A percentile compares a stretch with the other conserved stretches of the same genome.
Evolutionary conservation across 1,140 invertebrate genomes (phyloP).

Genomic region (Drosophila oshimai): DNA sequence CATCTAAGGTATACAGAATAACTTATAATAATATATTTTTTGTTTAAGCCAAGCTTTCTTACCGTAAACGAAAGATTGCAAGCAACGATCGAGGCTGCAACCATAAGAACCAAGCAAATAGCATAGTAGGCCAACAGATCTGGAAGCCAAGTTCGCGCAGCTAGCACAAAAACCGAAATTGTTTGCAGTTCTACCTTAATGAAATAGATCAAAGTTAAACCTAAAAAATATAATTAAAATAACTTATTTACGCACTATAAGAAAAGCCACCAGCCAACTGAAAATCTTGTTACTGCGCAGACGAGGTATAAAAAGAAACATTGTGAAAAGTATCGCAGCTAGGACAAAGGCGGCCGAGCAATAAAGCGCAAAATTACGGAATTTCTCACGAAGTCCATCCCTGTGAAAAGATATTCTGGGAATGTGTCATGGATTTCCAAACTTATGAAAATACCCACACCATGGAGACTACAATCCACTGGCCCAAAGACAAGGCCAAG

Average conservation of each 20-base stretch:
- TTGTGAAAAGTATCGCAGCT: slow-evolving; percentile 7
- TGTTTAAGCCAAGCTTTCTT: neutral
- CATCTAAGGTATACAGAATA: slow-evolving; percentile 15
- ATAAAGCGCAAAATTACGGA: neutral
- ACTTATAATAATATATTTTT: neutral
- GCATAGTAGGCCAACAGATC: slow-evolving; percentile 15
- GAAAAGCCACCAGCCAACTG: neutral
- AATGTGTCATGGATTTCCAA: neutral
- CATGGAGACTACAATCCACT: slow-evolving; percentile 17
- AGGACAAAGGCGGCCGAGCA: slow-evolving; percentile 1
- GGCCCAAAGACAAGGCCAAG: slow-evolving; percentile 12
- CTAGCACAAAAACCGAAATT: slow-evolving; percentile 16
- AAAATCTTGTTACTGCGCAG: neutral
- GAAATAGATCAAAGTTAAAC: neutral
- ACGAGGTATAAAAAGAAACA: slow-evolving; percentile 20
- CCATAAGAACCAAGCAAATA: neutral
- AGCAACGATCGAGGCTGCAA: slow-evolving; percentile 4
- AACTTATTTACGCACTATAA: slow-evolving; percentile 56
- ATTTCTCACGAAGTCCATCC: neutral
- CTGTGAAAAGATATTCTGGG: neutral
- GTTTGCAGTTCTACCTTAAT: slow-evolving; percentile 46
- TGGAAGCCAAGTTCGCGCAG: neutral
- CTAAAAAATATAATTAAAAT: too few relatives aligned
- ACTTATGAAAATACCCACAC: slow-evolving; percentile 23
- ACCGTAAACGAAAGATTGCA: slow-evolving; percentile 21